Base-by-base conservation (phyloP, 2,888 invertebrate genomes). In the Pogonocherus hispidulus region DNA sequence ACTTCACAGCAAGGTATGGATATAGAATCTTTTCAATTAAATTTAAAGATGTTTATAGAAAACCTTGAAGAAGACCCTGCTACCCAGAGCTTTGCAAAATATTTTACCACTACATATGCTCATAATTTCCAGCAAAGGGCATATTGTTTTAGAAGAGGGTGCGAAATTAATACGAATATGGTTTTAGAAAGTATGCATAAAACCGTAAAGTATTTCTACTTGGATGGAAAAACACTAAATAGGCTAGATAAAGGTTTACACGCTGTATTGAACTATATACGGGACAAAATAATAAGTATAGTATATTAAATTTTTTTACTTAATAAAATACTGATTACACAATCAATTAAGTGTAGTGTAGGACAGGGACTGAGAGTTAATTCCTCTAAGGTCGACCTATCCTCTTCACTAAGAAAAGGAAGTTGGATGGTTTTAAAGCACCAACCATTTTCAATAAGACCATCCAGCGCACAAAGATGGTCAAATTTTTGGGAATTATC, bases 271-370 rank as follows among this genome's bases (percentile, higher is more conserved):
- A 73, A 68, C 35, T 78, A 77, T 72, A 55, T 76, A 3, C 57
- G 74, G 52, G 75, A 79, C 55, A 76, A 74, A 65, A 41, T 75
- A n/a, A 73, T 78, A n/a, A n/a, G n/a, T n/a, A n/a, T n/a, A n/a
- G n/a, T n/a, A n/a, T n/a, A n/a, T n/a, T n/a, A n/a, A n/a, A n/a
- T n/a, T n/a, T n/a, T n/a, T n/a, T n/a, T n/a, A n/a, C n/a, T n/a
- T n/a, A n/a, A n/a, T n/a, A n/a, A n/a, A n/a, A n/a, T n/a, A n/a
- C n/a, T n/a, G n/a, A n/a, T n/a, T n/a, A n/a, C n/a, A n/a, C n/a
- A n/a, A n/a, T n/a, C n/a, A n/a, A n/a, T n/a, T n/a, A n/a, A n/a
- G n/a, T n/a, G n/a, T n/a, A n/a, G n/a, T n/a, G n/a, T n/a, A n/a
- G n/a, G n/a, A n/a, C n/a, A n/a, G n/a, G n/a, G n/a, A n/a, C n/a